Conservation (phyloP, 2,797 vertebrate genomes). For the Lepus oiostolus region DNA sequence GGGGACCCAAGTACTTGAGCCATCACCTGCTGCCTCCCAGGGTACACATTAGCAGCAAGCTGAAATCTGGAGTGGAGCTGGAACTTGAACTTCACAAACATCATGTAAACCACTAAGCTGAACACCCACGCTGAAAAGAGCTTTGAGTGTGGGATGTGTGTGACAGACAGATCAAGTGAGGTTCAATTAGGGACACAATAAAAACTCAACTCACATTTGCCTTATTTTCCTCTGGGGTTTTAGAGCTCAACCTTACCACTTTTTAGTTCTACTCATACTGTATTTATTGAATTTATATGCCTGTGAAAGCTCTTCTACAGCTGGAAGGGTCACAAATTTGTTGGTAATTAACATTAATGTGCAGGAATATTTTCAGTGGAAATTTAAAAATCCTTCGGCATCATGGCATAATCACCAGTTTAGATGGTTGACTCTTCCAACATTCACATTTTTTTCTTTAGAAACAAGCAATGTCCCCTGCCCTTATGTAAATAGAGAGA, state of each 20-base stretch:
- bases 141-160: not conserved
- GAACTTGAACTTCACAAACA: too few species aligned
- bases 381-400: slow-evolving; percentile 68
- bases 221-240: slow-evolving; percentile 68
- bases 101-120: too few species aligned
- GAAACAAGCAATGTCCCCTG: slow-evolving; percentile 54
- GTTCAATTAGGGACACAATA: slow-evolving; percentile 64
- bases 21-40: too few species aligned
- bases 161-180: not conserved
- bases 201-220: slow-evolving; percentile 52
- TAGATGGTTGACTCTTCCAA: not conserved
- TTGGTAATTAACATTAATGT: slow-evolving; percentile 76
- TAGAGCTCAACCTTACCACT: slow-evolving; percentile 66
- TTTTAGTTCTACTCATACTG: slow-evolving; percentile 63
- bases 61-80: too few species aligned
- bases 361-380: slow-evolving; percentile 62
- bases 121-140: not conserved
- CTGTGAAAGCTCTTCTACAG: slow-evolving; percentile 75
- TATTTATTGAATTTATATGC: slow-evolving; percentile 67
- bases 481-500: slow-evolving; percentile 55
- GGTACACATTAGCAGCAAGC: too few species aligned
- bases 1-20: too few species aligned
- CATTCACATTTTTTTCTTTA: slow-evolving; percentile 47
- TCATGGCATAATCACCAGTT: slow-evolving; percentile 70
- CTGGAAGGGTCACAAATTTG: slow-evolving; percentile 74